These are phyloP conservation scores for Panzeria rudis DNA, from an alignment of 2,888 invertebrate species.

Conservation along the genomic window DNA sequence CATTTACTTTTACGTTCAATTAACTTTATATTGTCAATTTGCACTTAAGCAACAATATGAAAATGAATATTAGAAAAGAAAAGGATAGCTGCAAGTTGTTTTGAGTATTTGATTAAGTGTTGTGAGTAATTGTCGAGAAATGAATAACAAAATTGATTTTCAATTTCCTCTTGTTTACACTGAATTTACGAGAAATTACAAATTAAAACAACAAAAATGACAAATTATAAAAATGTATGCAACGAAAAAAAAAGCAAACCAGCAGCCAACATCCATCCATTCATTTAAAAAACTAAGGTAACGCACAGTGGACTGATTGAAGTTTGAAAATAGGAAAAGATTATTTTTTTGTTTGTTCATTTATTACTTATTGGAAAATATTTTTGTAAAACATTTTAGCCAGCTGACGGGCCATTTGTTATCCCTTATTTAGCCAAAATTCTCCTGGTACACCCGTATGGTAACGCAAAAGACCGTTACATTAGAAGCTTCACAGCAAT, in stretches of 20 bases:
- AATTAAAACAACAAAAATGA: constrained; percentile 11
- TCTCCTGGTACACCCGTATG: too few species aligned
- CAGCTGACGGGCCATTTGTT: too few species aligned
- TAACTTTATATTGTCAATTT: constrained; percentile 24
- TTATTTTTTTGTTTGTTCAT: too few species aligned
- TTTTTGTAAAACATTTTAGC: too few species aligned
- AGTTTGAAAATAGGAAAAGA: too few species aligned
- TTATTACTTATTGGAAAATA: too few species aligned
- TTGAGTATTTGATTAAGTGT: constrained; percentile 61
- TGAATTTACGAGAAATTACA: constrained; percentile 33
- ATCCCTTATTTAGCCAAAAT: too few species aligned
- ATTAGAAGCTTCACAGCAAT: too few species aligned
- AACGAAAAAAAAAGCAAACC: neutral
- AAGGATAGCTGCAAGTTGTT: constrained; percentile 1
- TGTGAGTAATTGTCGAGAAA: constrained; percentile 53
- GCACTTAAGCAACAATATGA: neutral
- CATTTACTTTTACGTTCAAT: constrained; percentile 8
- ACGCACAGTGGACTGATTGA: neutral
- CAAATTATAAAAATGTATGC: neutral
- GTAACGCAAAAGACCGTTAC: too few species aligned
- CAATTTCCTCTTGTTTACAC: constrained; percentile 62
- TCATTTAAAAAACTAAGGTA: neutral
- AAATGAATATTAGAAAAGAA: neutral
- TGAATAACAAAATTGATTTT: constrained; percentile 49
- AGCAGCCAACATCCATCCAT: too few species aligned